Base-by-base conservation (phyloP, 2,888 invertebrate genomes). In the Gerris lacustris region DNA sequence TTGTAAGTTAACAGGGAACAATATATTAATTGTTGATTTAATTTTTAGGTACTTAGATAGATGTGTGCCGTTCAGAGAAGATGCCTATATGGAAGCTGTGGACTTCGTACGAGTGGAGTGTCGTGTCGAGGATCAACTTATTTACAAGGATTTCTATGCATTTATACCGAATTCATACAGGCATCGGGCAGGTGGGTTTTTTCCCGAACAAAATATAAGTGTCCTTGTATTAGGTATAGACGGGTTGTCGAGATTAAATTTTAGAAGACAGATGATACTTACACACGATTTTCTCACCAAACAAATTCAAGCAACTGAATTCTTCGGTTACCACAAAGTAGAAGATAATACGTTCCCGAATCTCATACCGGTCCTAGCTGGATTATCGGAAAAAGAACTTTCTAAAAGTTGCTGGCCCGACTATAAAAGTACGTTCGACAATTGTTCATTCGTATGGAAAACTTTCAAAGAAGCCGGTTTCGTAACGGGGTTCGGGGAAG, bases 301-400 rank as follows among this genome's bases (percentile, higher is more conserved):
- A 17, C 73, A 79, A 67, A 81, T 90, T 73, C 84, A 84, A 15
- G 88, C 88, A 63, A 84, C 91, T 69, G 93, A 93, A 79, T 83
- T 96, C 79, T 80, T 89, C 75, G 96, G 96, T 6, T 95, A 93
- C 80, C 94, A 92, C 79, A 96, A 96, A 84, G 90, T 96, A 7
- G 96, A 88, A 5, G 96, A 96, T 80, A 96, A 96, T 80, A 96
- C 96, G 0, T 95, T 91, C 79, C 94, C 94, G 0, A 96, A 96
- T 80, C 79, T 96, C 72, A 86, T 91, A 6, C 91, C 96, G 0
- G 84, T 92, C 73, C 81, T 95, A 11, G 86, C 88, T 5, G 95
- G 95, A 0, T 79, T 88, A 66, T 85, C 84, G 64, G 86, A 86
- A 45, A 82, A 82, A 0, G 90, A 92, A 77, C 79, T 92, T 67